Evolutionary conservation across 2,888 invertebrate species (phyloP).

Genomic region (Zaprionus bogoriensis): DNA sequence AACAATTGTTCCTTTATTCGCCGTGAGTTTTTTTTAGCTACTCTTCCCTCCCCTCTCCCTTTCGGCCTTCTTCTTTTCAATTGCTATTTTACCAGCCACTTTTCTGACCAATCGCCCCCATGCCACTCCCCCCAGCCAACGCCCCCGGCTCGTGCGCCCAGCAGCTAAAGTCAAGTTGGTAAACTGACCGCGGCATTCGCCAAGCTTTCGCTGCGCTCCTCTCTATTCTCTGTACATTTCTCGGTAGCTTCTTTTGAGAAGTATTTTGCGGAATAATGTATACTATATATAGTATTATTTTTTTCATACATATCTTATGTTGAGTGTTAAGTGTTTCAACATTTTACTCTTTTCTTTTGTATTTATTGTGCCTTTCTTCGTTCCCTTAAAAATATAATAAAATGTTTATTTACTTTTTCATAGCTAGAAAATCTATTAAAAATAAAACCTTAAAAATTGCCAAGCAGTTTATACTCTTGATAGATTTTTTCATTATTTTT

Average conservation of each 20-base stretch:
- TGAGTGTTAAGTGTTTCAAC: no score
- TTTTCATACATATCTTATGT: no score
- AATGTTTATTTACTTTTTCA: no score
- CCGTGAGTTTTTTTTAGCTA: not conserved
- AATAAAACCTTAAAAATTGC: no score
- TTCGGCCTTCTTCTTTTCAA: conserved; percentile 31
- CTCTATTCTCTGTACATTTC: not conserved
- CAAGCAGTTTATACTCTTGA: no score
- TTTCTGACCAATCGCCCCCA: not conserved
- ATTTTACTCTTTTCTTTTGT: no score
- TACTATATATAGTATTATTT: no score
- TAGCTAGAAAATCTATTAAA: no score
- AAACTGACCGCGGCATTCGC: conserved; percentile 28
- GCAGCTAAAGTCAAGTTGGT: conserved; percentile 41
- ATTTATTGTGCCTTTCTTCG: no score
- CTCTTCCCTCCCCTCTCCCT: not conserved
- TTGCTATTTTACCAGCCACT: conserved; percentile 16
- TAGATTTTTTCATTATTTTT: no score
- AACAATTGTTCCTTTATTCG: conserved; percentile 33
- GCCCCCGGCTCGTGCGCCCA: conserved; percentile 6
- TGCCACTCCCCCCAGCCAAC: not conserved
- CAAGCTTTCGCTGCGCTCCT: not conserved
- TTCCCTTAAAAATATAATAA: no score
- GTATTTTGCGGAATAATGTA: no score
- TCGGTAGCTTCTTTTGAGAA: not conserved